phyloP scores from a whole-genome alignment of 2,888 invertebrate species.

The Lepidonotus clava region DNA sequence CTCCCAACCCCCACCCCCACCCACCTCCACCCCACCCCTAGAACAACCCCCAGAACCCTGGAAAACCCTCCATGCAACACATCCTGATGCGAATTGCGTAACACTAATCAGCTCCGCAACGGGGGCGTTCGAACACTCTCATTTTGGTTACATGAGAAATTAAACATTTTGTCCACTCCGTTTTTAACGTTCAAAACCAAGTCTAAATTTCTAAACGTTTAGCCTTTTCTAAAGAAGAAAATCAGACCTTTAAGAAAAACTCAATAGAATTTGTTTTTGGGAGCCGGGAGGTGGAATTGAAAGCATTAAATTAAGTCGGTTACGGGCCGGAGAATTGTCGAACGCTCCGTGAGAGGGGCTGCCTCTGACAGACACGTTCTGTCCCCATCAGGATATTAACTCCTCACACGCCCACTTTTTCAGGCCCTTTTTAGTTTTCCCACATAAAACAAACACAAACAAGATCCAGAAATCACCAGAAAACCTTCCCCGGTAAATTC shows the following conservation, averaged over 20 bases:
- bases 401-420: background rate
- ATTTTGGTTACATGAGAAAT: background rate
- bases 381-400: slow-evolving; percentile 44
- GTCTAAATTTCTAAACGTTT: too few relatives aligned
- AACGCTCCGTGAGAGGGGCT: slow-evolving; percentile 18
- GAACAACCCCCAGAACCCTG: slow-evolving; percentile 45
- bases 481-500: background rate
- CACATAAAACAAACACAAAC: background rate
- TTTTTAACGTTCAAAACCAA: background rate
- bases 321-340: background rate
- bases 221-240: too few relatives aligned
- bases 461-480: background rate
- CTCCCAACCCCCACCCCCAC: background rate
- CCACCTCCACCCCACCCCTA: background rate
- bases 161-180: background rate
- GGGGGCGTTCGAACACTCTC: slow-evolving; percentile 13
- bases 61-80: slow-evolving; percentile 50
- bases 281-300: background rate
- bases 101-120: background rate
- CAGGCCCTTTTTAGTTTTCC: background rate
- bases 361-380: background rate
- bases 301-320: background rate
- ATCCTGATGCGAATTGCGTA: slow-evolving; percentile 50
- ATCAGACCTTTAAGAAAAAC: too few relatives aligned
- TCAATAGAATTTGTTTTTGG: too few relatives aligned